Percentiles rank a stretch among this genome's conserved stretches.
Conservation (phyloP, 2,113 vertebrate species). For the Jaculus jaculus region DNA sequence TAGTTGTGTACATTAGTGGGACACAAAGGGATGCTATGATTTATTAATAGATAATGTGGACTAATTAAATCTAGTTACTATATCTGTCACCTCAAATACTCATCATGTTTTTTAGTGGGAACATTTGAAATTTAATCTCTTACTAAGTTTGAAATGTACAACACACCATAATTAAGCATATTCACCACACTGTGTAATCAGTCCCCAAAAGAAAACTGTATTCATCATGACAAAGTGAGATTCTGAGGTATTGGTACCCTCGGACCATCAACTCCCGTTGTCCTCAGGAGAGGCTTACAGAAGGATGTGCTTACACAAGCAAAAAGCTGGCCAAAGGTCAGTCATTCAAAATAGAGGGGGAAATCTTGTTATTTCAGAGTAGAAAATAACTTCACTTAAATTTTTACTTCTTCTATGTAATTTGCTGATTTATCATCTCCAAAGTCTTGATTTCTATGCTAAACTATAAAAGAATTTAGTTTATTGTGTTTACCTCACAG, state of each 20-base stretch:
- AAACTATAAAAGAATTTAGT: not conserved
- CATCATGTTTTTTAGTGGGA: not conserved
- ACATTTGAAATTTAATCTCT: not conserved
- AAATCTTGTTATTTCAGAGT: constrained; percentile 5
- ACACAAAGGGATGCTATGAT: not conserved
- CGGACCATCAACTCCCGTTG: not conserved
- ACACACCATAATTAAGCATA: not conserved
- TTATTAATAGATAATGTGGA: not conserved
- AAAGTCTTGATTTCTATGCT: constrained; percentile 43
- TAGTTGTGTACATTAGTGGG: not conserved
- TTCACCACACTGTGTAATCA: not conserved
- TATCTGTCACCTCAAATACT: not conserved
- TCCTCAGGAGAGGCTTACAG: not conserved
- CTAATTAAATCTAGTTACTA: not conserved
- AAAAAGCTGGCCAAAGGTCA: not conserved
- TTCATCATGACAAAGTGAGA: not conserved
- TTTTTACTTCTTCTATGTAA: not conserved
- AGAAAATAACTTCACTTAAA: constrained; percentile 12
- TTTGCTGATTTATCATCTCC: not conserved
- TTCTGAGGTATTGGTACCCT: not conserved
- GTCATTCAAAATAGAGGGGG: not conserved
- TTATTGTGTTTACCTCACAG: constrained; percentile 8
- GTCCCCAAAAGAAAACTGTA: not conserved
- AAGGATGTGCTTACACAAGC: not conserved
- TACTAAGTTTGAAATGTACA: not conserved